Base-by-base conservation (phyloP, 1,140 invertebrate species). In the Matsumurasca onukii region DNA sequence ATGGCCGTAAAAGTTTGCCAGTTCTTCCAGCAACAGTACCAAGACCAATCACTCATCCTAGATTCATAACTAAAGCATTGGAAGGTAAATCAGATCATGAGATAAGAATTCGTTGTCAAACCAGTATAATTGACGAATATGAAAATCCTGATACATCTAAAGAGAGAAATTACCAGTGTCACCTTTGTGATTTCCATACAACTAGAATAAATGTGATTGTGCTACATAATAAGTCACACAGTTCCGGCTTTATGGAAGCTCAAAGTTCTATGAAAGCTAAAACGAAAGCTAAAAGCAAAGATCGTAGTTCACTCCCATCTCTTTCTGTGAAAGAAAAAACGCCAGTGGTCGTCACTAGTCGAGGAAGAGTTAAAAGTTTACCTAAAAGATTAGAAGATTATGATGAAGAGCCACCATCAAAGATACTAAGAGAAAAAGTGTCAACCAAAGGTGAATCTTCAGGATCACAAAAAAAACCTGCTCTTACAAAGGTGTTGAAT, bases 161-260 rank as follows among this genome's bases (percentile, higher is more conserved):
- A 69, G 73, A 78, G 13, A 81, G 81, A 20, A 76, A 79, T 34
- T 89, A 86, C 76, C 83, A 83, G 3, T 91, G 90, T 78, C 81
- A 84, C 68, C 73, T 84, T 20, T 91, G 90, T 76, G 77, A 78
- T 65, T 91, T 89, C 73, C 82, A 82, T 31, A 85, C 87, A 25
- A 82, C 82, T 12, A 80, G 89, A 20, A 76, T 91, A 13, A 90
- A 89, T 75, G 86, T 89, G 31, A 83, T 91, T 69, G 85, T 90
- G 66, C 80, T 85, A 72, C 90, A 91, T 75, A 86, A 86, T 49
- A 83, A 82, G 83, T 87, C 82, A 80, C 87, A 81, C 82, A 86
- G 73, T 80, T 78, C 74, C 62, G 71, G 75, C 78, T 76, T 75
- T 78, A 39, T 67, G 17, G 66, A 69, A 77, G 78, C 64, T 79